phyloP scores from a whole-genome alignment of 2,888 invertebrate species.

The Eupeodes latifasciatus region DNA sequence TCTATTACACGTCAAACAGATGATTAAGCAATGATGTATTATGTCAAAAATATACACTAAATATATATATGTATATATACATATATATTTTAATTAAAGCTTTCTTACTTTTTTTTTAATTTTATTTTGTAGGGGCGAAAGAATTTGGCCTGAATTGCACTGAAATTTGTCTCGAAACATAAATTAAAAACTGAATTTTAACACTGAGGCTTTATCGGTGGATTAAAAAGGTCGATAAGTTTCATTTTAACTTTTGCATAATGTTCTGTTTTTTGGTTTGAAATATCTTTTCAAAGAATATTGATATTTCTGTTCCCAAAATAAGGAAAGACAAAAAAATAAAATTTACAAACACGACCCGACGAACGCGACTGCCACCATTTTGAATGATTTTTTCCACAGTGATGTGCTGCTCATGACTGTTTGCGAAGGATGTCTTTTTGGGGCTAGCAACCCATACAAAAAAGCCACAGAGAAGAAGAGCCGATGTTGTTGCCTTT shows the following conservation, averaged over 20 bases:
- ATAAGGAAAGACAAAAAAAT: slow-evolving; percentile 27
- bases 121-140: background rate
- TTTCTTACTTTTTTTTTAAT: slow-evolving; percentile 29
- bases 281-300: background rate
- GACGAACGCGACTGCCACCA: slow-evolving; percentile 65
- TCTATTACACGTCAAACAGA: slow-evolving; percentile 51
- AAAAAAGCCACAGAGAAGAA: slow-evolving; percentile 49
- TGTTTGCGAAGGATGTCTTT: slow-evolving; percentile 49
- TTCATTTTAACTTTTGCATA: slow-evolving; percentile 16
- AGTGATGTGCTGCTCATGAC: slow-evolving; percentile 64
- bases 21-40: slow-evolving; percentile 49
- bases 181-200: slow-evolving; percentile 6
- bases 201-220: slow-evolving; percentile 35
- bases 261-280: background rate
- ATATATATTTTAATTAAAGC: slow-evolving; percentile 33
- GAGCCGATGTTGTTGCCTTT: slow-evolving; percentile 45
- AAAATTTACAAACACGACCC: slow-evolving; percentile 60
- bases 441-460: slow-evolving; percentile 35
- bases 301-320: background rate
- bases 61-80: background rate
- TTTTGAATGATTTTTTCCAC: slow-evolving; percentile 73
- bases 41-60: slow-evolving; percentile 11
- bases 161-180: slow-evolving; percentile 4
- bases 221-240: background rate
- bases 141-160: slow-evolving; percentile 31